Evolutionary conservation across 2,888 invertebrate species (phyloP).

Genomic region (Fragum sueziense): DNA sequence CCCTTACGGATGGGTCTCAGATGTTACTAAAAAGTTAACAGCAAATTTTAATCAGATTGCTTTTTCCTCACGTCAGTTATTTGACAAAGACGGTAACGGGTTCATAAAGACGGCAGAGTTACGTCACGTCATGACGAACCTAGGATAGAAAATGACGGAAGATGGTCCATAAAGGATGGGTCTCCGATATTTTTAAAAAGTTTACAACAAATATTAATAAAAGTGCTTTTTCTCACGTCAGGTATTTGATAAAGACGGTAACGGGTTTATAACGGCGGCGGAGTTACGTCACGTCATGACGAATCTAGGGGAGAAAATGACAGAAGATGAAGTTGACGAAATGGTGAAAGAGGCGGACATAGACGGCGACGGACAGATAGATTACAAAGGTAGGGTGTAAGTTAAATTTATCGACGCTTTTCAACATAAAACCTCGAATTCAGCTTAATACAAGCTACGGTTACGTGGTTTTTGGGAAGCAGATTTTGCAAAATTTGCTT

Average conservation of each 20-base stretch:
- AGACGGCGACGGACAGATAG: background rate
- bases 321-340: conserved; percentile 1
- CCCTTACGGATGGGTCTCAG: no score
- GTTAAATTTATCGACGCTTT: no score
- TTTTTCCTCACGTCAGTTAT: background rate
- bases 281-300: background rate
- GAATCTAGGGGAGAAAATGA: conserved; percentile 6
- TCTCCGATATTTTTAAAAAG: no score
- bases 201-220: no score
- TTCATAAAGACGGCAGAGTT: background rate
- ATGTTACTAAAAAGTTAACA: no score
- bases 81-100: conserved; percentile 13
- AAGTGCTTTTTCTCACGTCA: no score
- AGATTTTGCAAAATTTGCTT: no score
- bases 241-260: conserved; percentile 11
- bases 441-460: no score
- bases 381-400: conserved; percentile 8
- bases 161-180: no score
- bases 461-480: no score
- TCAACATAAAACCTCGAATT: no score
- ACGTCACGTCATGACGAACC: background rate
- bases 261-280: conserved; percentile 3
- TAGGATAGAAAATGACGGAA: conserved; percentile 2
- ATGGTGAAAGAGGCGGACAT: conserved; percentile 6
- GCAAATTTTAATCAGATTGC: no score